phyloP scores from a whole-genome alignment of 2,888 invertebrate species.

The Unio pictorum region DNA sequence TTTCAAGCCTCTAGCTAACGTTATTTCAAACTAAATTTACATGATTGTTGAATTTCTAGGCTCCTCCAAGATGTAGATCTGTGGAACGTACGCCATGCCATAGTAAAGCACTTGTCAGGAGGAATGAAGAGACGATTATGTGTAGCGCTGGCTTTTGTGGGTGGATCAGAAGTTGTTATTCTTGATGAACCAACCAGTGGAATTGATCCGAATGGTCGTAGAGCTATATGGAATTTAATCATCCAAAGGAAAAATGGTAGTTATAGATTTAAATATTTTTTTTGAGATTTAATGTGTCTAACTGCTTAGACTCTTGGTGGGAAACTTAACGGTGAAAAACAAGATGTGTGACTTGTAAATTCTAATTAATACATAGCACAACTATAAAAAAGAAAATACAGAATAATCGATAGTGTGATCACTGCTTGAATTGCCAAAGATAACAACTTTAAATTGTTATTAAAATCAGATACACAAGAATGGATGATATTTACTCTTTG shows the following conservation, averaged over 20 bases:
- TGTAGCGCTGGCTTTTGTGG: conserved; percentile 72
- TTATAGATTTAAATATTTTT: neutral
- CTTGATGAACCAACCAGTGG: conserved; percentile 72
- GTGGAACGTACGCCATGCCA: conserved; percentile 53
- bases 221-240: conserved; percentile 72
- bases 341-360: no score
- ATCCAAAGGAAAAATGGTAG: conserved; percentile 62
- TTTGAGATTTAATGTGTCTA: neutral
- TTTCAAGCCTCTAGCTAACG: no score
- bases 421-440: no score
- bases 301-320: no score
- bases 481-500: no score
- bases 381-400: no score
- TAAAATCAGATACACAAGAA: no score
- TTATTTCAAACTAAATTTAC: no score
- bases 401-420: no score
- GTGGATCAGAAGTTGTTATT: conserved; percentile 70
- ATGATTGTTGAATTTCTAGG: conserved; percentile 26
- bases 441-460: no score
- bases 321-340: no score
- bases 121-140: conserved; percentile 72
- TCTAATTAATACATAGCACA: no score
- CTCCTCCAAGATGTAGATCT: conserved; percentile 68
- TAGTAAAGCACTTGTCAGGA: conserved; percentile 68
- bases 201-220: conserved; percentile 71